Evolutionary conservation across 92 coral and sea anemone genomes (phyloP), one percentile per base, ranked within the genome.

Genomic region (Zoanthus solanderi): DNA sequence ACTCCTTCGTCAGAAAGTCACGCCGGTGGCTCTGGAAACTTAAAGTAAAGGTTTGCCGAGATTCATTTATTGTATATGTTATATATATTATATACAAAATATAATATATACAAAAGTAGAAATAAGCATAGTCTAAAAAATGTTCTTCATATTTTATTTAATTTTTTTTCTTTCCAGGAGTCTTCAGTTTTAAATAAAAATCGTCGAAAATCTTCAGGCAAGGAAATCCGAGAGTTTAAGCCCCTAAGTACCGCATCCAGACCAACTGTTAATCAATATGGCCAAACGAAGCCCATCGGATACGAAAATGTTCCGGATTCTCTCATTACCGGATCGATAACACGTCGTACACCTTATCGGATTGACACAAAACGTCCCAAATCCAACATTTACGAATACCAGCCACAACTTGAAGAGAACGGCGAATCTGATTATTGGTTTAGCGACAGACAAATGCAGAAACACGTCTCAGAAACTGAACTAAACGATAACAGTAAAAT

Each of bases 171-270:
- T 48, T 31, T 60, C 57, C 78, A 95, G 98, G 98, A 95, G 78
- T 93, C 93, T n/a, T 87, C 91, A 32, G 74, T 93, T 44, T 94
- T 95, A 31, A 88, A 85, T 34, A 89, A 87, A 56, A 92, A 93
- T 90, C 89, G 93, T 2, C 90, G 96, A n/a, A 91, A 91, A 56
- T 91, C 96, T n/a, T 87, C 89, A 63, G 96, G 90, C 61, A 89
- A 90, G 29, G 78, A 91, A 5, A 79, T 83, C 65, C 91, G 87
- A 54, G 80, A 88, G 54, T 87, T 94, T 10, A 84, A 69, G 57
- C 94, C 98, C 1, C 90, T 94, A 3, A 90, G 92, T 75, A 92
- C 98, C 1, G 89, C 98, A 10, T 87, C 95, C 4, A 87, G 95
- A 23, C 92, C 91, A 18, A 46, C 44, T 28, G 85, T 81, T 7